Base-by-base conservation (phyloP, 2,888 invertebrate genomes). In the Pharmacophagus antenor region DNA sequence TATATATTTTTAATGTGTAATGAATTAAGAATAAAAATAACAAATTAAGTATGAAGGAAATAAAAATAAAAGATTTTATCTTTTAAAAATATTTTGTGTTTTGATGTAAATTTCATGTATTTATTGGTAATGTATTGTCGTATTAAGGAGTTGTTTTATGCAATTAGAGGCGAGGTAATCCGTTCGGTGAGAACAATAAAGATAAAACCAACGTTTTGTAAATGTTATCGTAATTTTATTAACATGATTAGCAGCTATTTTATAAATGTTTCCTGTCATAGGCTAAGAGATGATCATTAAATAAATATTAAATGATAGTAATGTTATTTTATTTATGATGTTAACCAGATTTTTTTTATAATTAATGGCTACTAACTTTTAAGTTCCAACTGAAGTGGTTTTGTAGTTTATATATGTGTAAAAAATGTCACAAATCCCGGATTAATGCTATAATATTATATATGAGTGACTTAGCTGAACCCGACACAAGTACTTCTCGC, bases 181-280 rank as follows among this genome's bases (percentile, higher is more conserved):
- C 42, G 47, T 52, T 51, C 70, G 69, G 73, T 74, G 68, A 67
- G 72, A 68, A 69, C 66, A 73, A 75, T 76, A 72, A 65, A 75
- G 69, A 74, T 73, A 70, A 70, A 67, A 74, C 15, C 69, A 71
- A 69, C 67, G 74, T 82, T 84, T 76, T 81, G 80, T 84, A 82
- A 82, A 83, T 85, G 85, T 87, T 88, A 85, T 85, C 74, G 82
- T 85, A 81, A 81, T 84, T 82, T 81, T 82, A 84, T 79, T 82
- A 83, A 84, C 85, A 80, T 83, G 84, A 82, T 78, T 86, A 88
- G 87, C 85, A 79, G 77, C 81, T 87, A 85, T 85, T 88, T 85
- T 85, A 82, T 85, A 82, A 87, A 86, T 86, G 86, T 88, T 88
- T 82, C 87, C 85, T 86, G 86, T 88, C 79, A 71, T 85, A 85